Conservation (phyloP, 2,888 invertebrate genomes). For the Lobophora halterata region DNA sequence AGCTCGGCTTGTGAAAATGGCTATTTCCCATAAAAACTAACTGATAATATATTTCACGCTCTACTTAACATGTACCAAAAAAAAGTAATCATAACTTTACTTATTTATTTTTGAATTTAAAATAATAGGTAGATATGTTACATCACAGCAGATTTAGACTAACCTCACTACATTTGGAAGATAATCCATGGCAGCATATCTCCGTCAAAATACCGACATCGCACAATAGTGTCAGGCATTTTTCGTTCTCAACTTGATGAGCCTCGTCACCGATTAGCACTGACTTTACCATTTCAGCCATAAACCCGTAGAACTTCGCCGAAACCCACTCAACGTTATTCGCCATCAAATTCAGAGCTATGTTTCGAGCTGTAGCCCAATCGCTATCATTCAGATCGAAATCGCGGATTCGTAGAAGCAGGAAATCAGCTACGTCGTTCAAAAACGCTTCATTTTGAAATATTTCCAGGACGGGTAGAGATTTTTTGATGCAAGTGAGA, state of each 20-base stretch:
- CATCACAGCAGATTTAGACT: no score
- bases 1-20: no score
- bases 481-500: slow-evolving; percentile 71
- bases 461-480: slow-evolving; percentile 80
- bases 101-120: no score
- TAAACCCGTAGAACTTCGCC: slow-evolving; percentile 75
- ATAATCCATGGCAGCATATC: slow-evolving; percentile 83
- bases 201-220: slow-evolving; percentile 82
- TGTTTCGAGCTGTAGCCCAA: slow-evolving; percentile 58
- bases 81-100: no score
- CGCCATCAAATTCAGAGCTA: slow-evolving; percentile 78
- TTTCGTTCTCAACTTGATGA: slow-evolving; percentile 63
- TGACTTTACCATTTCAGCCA: slow-evolving; percentile 75
- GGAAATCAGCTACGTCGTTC: slow-evolving; percentile 60
- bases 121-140: no score
- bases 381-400: slow-evolving; percentile 56
- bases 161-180: slow-evolving; percentile 58
- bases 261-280: slow-evolving; percentile 77
- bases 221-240: slow-evolving; percentile 76
- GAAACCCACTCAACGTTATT: slow-evolving; percentile 78
- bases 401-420: slow-evolving; percentile 53
- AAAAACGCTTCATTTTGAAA: slow-evolving; percentile 80
- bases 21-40: no score
- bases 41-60: no score
- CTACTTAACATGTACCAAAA: no score